These are phyloP conservation scores for Prochilodus magdalenae DNA, from an alignment of 2,113 vertebrate genomes.

Conservation along the genomic window DNA sequence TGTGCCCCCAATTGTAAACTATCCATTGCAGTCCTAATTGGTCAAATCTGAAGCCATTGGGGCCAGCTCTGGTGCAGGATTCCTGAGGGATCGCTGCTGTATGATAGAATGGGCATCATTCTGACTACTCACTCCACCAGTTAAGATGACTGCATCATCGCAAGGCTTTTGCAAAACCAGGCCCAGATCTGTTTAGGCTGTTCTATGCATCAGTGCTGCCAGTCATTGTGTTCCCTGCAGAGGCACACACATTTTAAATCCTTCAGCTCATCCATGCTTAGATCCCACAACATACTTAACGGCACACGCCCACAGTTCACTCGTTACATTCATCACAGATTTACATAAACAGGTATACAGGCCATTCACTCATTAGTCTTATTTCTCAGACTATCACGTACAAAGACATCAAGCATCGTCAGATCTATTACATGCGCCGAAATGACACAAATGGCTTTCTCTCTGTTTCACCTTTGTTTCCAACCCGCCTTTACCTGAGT, in stretches of 20 bases:
- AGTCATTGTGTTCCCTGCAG: not conserved
- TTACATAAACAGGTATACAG: too few species aligned
- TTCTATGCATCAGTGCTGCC: not conserved
- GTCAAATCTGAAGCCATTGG: not conserved
- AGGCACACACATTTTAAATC: not conserved
- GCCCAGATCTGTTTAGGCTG: not conserved
- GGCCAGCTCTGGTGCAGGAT: too few species aligned
- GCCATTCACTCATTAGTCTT: not conserved
- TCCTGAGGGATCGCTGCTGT: not conserved
- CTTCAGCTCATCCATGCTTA: not conserved
- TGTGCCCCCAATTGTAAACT: not conserved
- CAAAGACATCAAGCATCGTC: not conserved
- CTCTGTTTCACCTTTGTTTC: constrained; percentile 32
- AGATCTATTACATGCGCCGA: not conserved
- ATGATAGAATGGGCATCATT: not conserved
- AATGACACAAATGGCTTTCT: not conserved
- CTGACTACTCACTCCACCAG: not conserved
- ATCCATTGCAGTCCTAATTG: not conserved
- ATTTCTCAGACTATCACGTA: not conserved
- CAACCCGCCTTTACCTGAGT: not conserved
- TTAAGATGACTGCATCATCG: not conserved
- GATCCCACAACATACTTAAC: not conserved
- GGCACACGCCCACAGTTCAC: not conserved
- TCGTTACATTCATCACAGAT: not conserved
- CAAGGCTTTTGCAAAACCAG: constrained; percentile 3